A percentile compares a stretch with the other conserved stretches of the same genome.
Evolutionary conservation across 2,113 vertebrate species (phyloP).

Genomic region (Xiphophorus hellerii): DNA sequence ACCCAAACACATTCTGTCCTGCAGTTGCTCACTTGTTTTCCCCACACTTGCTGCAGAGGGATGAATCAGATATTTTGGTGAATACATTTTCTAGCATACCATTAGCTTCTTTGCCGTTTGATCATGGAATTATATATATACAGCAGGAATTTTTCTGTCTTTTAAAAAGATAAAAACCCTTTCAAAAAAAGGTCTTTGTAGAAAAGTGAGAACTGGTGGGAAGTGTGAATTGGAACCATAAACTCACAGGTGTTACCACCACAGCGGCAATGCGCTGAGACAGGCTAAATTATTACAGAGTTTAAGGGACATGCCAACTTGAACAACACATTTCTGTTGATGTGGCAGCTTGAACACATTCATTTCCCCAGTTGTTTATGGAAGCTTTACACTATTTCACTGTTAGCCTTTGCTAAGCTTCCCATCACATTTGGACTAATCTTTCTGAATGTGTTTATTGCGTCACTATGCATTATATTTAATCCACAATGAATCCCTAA

Average conservation of each 20-base stretch:
- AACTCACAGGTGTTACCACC: no score
- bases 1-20: neutral
- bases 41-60: neutral
- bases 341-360: neutral
- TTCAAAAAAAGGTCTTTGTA: neutral
- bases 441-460: neutral
- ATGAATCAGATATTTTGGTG: neutral
- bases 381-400: neutral
- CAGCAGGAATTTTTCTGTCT: no score
- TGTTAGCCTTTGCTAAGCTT: neutral
- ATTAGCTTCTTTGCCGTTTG: neutral
- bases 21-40: neutral
- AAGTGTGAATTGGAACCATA: no score
- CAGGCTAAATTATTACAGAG: neutral
- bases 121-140: no score
- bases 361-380: neutral
- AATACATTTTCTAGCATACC: neutral
- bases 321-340: neutral
- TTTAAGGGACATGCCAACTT: neutral
- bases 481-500: neutral
- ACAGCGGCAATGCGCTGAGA: neutral
- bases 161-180: no score
- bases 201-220: neutral
- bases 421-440: neutral
- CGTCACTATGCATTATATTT: neutral